A percentile compares a stretch with the other conserved stretches of the same genome.
These are phyloP conservation scores for Onychomys arenicola DNA, from an alignment of 2,797 vertebrate species.

Conservation along the genomic window DNA sequence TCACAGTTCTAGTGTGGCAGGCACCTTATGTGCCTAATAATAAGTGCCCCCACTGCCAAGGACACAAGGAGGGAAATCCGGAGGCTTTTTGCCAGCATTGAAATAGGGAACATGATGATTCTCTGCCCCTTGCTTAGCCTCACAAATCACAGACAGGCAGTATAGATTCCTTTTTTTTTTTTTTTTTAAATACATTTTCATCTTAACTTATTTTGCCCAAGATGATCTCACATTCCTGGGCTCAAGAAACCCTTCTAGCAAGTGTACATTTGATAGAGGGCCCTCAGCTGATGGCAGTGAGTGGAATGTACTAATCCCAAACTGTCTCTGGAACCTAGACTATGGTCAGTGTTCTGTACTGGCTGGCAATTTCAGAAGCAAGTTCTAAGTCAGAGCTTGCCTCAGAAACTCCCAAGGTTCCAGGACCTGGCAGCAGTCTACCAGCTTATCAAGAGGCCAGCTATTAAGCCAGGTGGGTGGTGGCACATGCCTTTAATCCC, in stretches of 20 bases:
- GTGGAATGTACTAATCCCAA: background rate
- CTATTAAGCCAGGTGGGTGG: background rate
- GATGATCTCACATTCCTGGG: background rate
- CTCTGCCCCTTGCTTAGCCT: background rate
- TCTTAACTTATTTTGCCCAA: background rate
- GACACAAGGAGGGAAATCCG: background rate
- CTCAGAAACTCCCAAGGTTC: background rate
- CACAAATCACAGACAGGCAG: background rate
- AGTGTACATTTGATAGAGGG: background rate
- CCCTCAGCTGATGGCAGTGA: background rate
- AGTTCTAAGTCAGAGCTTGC: background rate
- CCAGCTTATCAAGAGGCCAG: background rate
- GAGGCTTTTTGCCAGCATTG: background rate
- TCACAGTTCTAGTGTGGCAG: background rate
- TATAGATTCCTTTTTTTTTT: background rate
- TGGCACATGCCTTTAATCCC: too few species aligned
- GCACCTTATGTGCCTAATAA: background rate
- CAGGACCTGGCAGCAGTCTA: rapidly evolving
- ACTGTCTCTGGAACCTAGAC: background rate
- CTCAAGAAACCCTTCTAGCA: background rate
- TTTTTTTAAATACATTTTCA: background rate
- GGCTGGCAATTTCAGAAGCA: background rate
- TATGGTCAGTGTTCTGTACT: background rate
- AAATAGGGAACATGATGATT: background rate
- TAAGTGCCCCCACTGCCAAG: too few species aligned